Base-by-base conservation (phyloP, 2,888 invertebrate genomes). In the Callosobruchus maculatus region DNA sequence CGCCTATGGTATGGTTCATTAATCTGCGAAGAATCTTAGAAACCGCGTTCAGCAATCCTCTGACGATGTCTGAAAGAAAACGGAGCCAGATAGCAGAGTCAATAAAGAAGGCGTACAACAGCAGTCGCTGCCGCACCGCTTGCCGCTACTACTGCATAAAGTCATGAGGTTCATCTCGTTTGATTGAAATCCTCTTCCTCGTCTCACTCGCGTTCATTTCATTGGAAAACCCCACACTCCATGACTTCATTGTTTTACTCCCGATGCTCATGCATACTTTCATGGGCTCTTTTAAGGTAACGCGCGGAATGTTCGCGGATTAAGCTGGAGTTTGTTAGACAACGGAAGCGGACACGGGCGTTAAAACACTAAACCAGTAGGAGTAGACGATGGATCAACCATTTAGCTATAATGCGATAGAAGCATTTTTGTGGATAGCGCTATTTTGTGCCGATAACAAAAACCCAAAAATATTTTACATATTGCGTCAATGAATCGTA, bases 131-230 rank as follows among this genome's bases (percentile, higher is more conserved):
- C 87, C n/a, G n/a, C n/a, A n/a, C n/a, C 26, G 75, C 26, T 71
- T 71, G 70, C 22, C 85, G 84, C 84, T 84, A 83, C 87, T 87
- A 83, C 85, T 87, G 87, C 87, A 87, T 87, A 87, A 87, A 87
- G 86, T 87, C 87, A 87, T 87, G 87, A 87, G 79, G 87, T 87
- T 87, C 87, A 86, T 87, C 87, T 87, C 87, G 86, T 87, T 86
- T 87, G 87, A 87, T 87, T 87, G 87, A 87, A 87, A 87, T 87
- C 87, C 87, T 85, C 87, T 87, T 87, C 18, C 86, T 87, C n/a
- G 86, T 87, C 86, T 77, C 78, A 77, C 22, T 66, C 76, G 76
- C 77, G 75, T 18, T 22, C 22, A 68, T 78, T 78, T 77, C 74
- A 85, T 86, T 85, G 84, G 85, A 85, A 86, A 86, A 85, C 86